Evolutionary conservation across 2,797 vertebrate species (phyloP), one percentile per base, ranked within the genome.

Genomic region (Gambelia wislizenii): DNA sequence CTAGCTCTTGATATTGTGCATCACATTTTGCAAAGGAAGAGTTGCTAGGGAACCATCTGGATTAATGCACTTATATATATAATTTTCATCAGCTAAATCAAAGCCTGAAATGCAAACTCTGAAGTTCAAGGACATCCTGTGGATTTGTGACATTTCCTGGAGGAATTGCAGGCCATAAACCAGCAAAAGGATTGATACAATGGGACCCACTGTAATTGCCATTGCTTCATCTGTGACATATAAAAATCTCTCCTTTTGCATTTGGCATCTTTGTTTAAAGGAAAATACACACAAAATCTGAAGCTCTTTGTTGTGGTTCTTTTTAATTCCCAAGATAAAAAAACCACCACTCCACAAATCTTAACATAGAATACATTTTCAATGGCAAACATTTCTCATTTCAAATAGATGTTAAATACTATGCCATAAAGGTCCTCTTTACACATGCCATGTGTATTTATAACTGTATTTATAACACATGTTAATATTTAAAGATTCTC

Each of bases 71-170:
- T 69, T 92, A 74, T 92, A 70, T 93, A 42, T 83, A 67, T 91
- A 22, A 74, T 89, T 95, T 95, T 93, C 87, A 93, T 92, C 89
- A 91, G 85, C 67, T 74, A 91, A 94, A 92, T 91, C 91, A 93
- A 93, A 96, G 89, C 91, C 83, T 64, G 76, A 89, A 94, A 90
- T 89, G 88, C 87, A 86, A 83, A 93, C 92, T 84, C 88, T 91
- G 87, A 92, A 93, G 92, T 91, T 94, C 64, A 92, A 92, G 94
- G 94, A 92, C 85, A 85, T 95, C 92, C 91, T 89, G 89, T 90
- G 85, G 79, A 79, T 94, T 92, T 70, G 67, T 92, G 92, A 95
- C 93, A 89, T 94, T 95, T 95, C 87, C 89, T 93, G 56, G 83
- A 94, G 93, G 92, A 94, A 80, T 9, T 7, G 14, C 42, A 87